phyloP scores from a whole-genome alignment of 2,797 vertebrate species.

The Acanthiza pusilla region DNA sequence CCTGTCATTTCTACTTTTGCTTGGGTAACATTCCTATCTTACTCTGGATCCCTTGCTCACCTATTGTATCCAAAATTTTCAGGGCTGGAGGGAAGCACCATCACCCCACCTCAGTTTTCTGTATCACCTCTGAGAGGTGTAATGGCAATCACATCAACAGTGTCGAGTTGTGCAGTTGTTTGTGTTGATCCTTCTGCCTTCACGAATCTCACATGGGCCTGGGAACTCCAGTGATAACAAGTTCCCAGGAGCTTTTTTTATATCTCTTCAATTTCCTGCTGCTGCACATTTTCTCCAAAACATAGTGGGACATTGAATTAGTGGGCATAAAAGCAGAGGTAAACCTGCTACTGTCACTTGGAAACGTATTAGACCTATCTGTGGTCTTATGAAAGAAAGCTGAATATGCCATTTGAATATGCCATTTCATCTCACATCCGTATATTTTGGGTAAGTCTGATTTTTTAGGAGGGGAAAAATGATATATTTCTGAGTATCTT shows the following conservation, averaged over 20 bases:
- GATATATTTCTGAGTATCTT: accelerated
- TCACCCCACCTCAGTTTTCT: background rate
- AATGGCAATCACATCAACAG: background rate
- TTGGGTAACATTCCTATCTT: background rate
- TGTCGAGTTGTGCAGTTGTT: background rate
- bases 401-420: background rate
- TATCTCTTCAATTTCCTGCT: background rate
- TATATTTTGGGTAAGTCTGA: background rate
- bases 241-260: background rate
- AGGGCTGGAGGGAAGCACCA: background rate
- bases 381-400: background rate
- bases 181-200: background rate
- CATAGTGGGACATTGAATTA: background rate
- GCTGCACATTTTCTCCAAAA: background rate
- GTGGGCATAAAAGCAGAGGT: background rate
- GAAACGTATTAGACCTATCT: background rate
- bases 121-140: background rate
- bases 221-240: background rate
- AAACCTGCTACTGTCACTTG: background rate
- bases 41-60: background rate
- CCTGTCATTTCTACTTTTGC: background rate
- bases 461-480: background rate
- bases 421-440: background rate
- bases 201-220: background rate
- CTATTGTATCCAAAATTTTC: background rate